Evolutionary conservation across 2,113 vertebrate genomes (phyloP).

Genomic region (Phyllopteryx taeniolatus): DNA sequence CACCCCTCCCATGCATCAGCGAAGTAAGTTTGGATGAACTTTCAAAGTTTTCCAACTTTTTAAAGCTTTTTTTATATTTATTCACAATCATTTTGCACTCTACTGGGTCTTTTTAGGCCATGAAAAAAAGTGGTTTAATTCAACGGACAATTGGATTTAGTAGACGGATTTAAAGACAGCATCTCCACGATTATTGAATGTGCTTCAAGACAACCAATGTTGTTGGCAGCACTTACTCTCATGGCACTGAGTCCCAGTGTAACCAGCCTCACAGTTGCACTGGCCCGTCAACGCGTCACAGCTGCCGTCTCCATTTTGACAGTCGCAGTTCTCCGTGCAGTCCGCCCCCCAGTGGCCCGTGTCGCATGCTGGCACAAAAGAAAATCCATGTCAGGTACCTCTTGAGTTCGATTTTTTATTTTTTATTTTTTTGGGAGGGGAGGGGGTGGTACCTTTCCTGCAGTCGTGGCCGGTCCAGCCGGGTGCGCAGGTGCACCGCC

Average conservation of each 20-base stretch:
- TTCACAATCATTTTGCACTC: too few species aligned
- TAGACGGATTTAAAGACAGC: too few species aligned
- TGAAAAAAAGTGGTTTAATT: too few species aligned
- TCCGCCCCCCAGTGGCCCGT: slow-evolving; percentile 80
- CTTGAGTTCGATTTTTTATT: background rate
- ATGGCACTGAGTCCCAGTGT: slow-evolving; percentile 75
- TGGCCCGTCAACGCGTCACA: slow-evolving; percentile 77
- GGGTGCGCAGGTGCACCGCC: slow-evolving; percentile 79
- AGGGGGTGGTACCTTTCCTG: slow-evolving; percentile 70
- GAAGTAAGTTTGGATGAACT: too few species aligned
- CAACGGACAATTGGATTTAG: too few species aligned
- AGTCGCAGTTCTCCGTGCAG: slow-evolving; percentile 79
- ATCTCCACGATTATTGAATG: background rate
- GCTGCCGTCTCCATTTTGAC: slow-evolving; percentile 76
- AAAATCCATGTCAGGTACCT: background rate
- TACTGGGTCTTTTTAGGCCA: too few species aligned
- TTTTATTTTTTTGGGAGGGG: background rate
- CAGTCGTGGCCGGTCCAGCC: slow-evolving; percentile 86
- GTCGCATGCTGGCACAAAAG: slow-evolving; percentile 77
- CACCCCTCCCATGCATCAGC: too few species aligned
- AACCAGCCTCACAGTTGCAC: slow-evolving; percentile 85
- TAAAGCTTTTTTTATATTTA: too few species aligned
- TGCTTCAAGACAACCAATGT: background rate
- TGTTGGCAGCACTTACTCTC: slow-evolving; percentile 62
- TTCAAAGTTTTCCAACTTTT: too few species aligned